phyloP scores from a whole-genome alignment of 2,888 invertebrate genomes.

The Helobdella robusta region DNA sequence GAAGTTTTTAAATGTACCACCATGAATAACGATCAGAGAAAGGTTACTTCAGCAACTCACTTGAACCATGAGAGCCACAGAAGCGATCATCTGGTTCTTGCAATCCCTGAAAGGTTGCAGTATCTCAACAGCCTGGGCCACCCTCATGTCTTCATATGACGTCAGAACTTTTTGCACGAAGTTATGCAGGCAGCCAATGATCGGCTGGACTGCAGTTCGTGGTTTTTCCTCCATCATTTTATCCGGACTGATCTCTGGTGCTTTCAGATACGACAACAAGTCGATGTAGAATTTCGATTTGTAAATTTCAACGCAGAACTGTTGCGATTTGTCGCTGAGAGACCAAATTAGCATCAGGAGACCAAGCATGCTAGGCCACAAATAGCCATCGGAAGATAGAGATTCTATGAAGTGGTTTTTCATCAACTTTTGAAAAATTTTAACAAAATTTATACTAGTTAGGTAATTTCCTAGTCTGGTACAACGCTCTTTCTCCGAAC shows the following conservation, averaged over 20 bases:
- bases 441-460: constrained; percentile 7
- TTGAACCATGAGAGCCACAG: constrained; percentile 40
- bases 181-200: constrained; percentile 38
- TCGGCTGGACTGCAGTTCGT: constrained; percentile 36
- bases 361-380: constrained; percentile 1
- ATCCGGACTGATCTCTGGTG: constrained; percentile 20
- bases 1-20: too few species aligned
- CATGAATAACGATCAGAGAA: too few species aligned
- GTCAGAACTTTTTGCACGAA: constrained; percentile 38
- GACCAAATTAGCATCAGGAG: constrained; percentile 26
- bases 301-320: constrained; percentile 23
- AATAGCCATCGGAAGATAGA: background rate
- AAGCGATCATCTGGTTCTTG: constrained; percentile 37
- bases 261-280: constrained; percentile 19
- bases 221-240: constrained; percentile 3
- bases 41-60: too few species aligned
- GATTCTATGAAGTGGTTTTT: constrained; percentile 14
- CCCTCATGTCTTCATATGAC: constrained; percentile 35
- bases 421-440: constrained; percentile 12
- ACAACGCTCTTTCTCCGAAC: background rate
- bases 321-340: constrained; percentile 21
- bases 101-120: constrained; percentile 32
- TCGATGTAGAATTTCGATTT: constrained; percentile 20
- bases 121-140: constrained; percentile 34
- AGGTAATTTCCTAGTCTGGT: constrained; percentile 5